Percentiles rank a stretch among this genome's conserved stretches.
Evolutionary conservation across 2,113 vertebrate species (phyloP).

Genomic region (Thermophis baileyi): DNA sequence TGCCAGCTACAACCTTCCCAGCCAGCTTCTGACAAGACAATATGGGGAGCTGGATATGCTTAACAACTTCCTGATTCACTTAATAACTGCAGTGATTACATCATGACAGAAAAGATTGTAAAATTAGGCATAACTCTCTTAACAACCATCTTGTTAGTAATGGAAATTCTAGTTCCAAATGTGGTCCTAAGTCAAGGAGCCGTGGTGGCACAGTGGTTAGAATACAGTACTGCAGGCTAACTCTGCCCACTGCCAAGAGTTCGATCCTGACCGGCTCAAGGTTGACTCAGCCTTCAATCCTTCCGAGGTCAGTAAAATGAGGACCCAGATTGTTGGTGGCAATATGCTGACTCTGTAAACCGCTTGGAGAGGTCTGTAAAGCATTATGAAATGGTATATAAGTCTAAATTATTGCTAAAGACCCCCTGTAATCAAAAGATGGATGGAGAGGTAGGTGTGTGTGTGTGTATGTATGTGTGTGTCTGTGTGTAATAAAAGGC

Average conservation of each 20-base stretch:
- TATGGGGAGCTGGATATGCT: background rate
- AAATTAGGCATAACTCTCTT: background rate
- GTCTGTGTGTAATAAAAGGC: background rate
- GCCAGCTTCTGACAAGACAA: background rate
- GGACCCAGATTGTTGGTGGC: background rate
- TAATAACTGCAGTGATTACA: background rate
- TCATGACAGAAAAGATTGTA: background rate
- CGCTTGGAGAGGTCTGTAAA: background rate
- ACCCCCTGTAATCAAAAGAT: background rate
- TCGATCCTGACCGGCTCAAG: background rate
- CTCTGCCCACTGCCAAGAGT: background rate
- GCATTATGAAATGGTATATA: background rate
- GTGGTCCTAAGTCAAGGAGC: background rate
- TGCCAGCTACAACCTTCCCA: background rate
- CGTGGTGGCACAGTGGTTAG: background rate
- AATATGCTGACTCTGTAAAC: background rate
- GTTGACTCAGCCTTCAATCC: background rate
- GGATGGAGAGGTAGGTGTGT: background rate
- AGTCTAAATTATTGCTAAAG: background rate
- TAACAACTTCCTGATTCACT: background rate
- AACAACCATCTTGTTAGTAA: background rate
- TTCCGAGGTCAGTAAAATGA: background rate
- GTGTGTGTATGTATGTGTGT: background rate
- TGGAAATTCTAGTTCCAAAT: background rate
- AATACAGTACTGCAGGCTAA: background rate